Evolutionary conservation across 2,113 vertebrate species (phyloP).

Genomic region (Eulemur macaco): DNA sequence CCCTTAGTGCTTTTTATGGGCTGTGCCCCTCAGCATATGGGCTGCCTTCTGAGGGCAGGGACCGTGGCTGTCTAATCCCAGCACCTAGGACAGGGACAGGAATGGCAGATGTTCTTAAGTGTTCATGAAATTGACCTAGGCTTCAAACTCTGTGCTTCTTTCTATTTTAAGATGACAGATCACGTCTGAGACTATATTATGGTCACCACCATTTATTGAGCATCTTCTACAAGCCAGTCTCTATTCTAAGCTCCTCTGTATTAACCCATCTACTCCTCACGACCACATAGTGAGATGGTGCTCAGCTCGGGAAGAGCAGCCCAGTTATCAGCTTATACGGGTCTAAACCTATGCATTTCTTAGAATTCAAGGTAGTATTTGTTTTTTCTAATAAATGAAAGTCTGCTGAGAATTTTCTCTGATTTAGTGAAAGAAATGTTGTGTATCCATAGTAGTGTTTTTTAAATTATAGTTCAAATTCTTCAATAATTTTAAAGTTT

Average conservation of each 20-base stretch:
- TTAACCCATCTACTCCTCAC: not conserved
- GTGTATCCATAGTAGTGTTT: not conserved
- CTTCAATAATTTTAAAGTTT: not conserved
- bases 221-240: not conserved
- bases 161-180: not conserved
- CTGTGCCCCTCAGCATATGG: not conserved
- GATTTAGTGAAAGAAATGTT: not conserved
- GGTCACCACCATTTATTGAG: not conserved
- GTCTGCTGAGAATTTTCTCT: conserved; percentile 8
- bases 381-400: not conserved
- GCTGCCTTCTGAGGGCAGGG: not conserved
- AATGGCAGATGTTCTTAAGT: not conserved
- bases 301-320: not conserved
- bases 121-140: not conserved
- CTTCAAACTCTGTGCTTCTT: not conserved
- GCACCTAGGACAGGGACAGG: not conserved
- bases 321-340: no score
- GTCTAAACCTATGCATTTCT: not conserved
- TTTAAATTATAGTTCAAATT: not conserved
- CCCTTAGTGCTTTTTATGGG: not conserved
- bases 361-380: not conserved
- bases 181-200: not conserved
- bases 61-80: no score
- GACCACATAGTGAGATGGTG: not conserved
- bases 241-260: not conserved